Base-by-base conservation (phyloP, 2,888 invertebrate genomes). In the Xylota sylvarum region DNA sequence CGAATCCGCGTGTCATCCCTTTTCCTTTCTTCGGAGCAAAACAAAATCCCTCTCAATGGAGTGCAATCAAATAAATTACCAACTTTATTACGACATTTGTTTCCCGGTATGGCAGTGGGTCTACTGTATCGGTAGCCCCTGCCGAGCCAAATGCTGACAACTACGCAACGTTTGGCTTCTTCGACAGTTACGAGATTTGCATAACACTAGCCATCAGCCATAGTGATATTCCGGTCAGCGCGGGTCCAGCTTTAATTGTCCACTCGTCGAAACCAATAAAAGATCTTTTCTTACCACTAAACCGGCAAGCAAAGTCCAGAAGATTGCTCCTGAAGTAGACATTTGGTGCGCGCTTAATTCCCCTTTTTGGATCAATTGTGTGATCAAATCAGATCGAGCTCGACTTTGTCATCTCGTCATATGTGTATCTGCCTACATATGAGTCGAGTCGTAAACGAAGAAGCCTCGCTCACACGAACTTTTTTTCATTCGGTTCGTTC, bases 71-170 rank as follows among this genome's bases (percentile, higher is more conserved):
- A 84, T 79, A 84, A 84, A 79, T 56, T 64, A 43, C 27, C 23
- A 58, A 64, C 43, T 84, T 84, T 79, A 84, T 84, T 84, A 69
- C n/a, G n/a, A n/a, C 74, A 40, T 30, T 67, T 48, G 30, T 60
- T 72, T 64, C 69, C 70, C 82, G 77, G 77, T 48, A 37, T 40
- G 10, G 9, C 19, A 19, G 4, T 5, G 37, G n/a, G 40, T 79
- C 85, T 81, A 23, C 85, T 72, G 81, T 81, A 81, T 81, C 80
- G 64, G 85, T 60, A 85, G 80, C 76, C 70, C 46, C 19, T 19
- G 72, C 27, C 5, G 32, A 7, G 46, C 35, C 37, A 23, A 9
- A 10, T 43, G 74, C 83, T 77, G 78, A 65, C 70, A 77, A 58
- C 70, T 83, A 83, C 78, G 78, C 76, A 69, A 12, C 43, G 60